These are phyloP conservation scores for Ochropleura plecta DNA, from an alignment of 2,888 invertebrate genomes.

Conservation along the genomic window DNA sequence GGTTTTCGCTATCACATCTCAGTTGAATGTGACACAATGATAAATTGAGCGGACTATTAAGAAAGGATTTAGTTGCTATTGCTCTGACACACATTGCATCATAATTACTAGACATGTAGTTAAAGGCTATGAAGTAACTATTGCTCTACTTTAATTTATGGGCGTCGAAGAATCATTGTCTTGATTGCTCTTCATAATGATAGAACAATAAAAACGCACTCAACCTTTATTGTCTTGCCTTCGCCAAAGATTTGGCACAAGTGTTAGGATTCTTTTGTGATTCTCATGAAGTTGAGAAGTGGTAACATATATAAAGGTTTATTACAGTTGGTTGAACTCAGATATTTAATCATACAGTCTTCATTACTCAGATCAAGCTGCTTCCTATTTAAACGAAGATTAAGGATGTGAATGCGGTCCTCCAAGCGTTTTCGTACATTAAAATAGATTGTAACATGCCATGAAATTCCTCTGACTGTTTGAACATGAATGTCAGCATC, in stretches of 20 bases:
- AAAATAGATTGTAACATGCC: conserved; percentile 42
- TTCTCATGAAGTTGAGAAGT: conserved; percentile 12
- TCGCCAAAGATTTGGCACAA: conserved; percentile 13
- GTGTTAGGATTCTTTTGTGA: neutral
- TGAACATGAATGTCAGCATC: conserved; percentile 53
- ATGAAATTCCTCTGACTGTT: conserved; percentile 39
- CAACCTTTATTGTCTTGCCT: neutral
- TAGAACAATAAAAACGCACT: conserved; percentile 18
- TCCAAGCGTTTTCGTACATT: conserved; percentile 25
- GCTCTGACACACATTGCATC: conserved; percentile 41
- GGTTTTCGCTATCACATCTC: conserved; percentile 25
- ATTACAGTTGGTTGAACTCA: neutral
- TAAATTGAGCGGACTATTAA: conserved; percentile 16
- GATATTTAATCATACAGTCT: neutral
- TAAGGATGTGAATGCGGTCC: conserved; percentile 29
- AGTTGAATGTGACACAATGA: conserved; percentile 21
- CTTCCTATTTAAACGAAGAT: conserved; percentile 16
- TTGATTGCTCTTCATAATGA: conserved; percentile 28
- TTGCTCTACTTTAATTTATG: conserved; percentile 38
- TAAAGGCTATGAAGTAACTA: conserved; percentile 30
- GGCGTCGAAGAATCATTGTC: conserved; percentile 15
- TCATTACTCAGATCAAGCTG: conserved; percentile 6
- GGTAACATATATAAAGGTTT: conserved; percentile 9
- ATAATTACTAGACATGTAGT: conserved; percentile 30
- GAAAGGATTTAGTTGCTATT: conserved; percentile 33